Evolutionary conservation across 2,113 vertebrate genomes (phyloP), one percentile per base, ranked within the genome.

Genomic region (Planiliza haematocheilus): DNA sequence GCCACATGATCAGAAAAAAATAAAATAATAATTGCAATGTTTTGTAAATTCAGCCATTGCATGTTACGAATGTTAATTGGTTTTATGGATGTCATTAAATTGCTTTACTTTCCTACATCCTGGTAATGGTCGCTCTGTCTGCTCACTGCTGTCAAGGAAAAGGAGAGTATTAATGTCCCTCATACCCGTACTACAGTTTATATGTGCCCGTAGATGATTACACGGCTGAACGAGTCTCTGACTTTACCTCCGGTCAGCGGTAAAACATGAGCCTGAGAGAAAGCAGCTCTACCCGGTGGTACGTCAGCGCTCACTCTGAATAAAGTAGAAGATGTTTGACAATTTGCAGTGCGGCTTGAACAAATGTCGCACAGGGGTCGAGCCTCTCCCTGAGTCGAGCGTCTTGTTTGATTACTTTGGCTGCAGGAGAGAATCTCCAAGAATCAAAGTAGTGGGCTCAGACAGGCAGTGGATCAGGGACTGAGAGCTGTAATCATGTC

Each of bases 61-160:
- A 94, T 93, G 93, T 88, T 82, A 81, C 83, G 37, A 89, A 86
- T 90, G 86, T 88, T 84, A 57, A 86, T 88, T 91, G 85, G 75
- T 84, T 65, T 43, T 55, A 55, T 73, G 12, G 70, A 86, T 90
- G 88, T 91, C 69, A 93, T 93, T 93, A 92, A 92, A 92, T 92
- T 90, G 88, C 62, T 88, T 91, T 89, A 91, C 90, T 92, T 93
- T 91, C 88, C 79, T 93, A 89, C 61, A 21, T 63, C 45, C 7
- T 73, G 55, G 55, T 50, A 20, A 58, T 79, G 63, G 49, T 83
- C 20, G 77, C 43, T 46, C 37, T 76, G 45, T 79, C 69, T 49
- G 38, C 20, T 61, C 38, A 8, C 50, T 55, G 13, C 9, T 49
- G 10, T 48, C 48, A 20, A 59, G 64, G 46, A 2, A 30, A 7